phyloP scores from a whole-genome alignment of 2,888 invertebrate genomes.

The Cinara cedri region DNA sequence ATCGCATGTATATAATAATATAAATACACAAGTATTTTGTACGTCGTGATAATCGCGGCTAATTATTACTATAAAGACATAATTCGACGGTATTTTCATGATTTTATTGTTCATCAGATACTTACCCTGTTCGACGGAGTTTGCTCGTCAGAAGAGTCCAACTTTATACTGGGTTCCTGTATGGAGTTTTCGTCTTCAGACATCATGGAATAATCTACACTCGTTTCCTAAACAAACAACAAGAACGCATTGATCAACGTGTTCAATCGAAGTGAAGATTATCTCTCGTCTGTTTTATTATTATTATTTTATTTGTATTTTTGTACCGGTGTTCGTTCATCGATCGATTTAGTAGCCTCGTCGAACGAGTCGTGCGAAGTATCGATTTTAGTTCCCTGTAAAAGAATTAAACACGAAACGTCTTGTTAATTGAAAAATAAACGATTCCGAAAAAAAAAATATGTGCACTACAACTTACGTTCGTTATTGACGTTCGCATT shows the following conservation, averaged over 20 bases:
- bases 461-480: neutral
- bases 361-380: slow-evolving; percentile 45
- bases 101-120: neutral
- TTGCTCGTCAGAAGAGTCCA: slow-evolving; percentile 38
- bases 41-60: too few species aligned
- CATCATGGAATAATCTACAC: slow-evolving; percentile 49
- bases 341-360: slow-evolving; percentile 41
- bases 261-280: too few species aligned
- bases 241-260: neutral
- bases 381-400: slow-evolving; percentile 38
- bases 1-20: too few species aligned
- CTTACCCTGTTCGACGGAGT: slow-evolving; percentile 34
- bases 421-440: neutral
- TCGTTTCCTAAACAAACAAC: slow-evolving; percentile 43
- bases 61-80: too few species aligned
- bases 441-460: neutral
- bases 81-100: neutral
- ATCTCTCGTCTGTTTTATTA: neutral
- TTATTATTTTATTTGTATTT: neutral
- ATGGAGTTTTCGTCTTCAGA: slow-evolving; percentile 48
- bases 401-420: neutral
- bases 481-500: slow-evolving; percentile 44
- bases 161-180: slow-evolving; percentile 44
- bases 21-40: too few species aligned
- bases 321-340: slow-evolving; percentile 48